Conservation (phyloP, 2,888 invertebrate genomes). For the Tetanocera ferruginea region DNA sequence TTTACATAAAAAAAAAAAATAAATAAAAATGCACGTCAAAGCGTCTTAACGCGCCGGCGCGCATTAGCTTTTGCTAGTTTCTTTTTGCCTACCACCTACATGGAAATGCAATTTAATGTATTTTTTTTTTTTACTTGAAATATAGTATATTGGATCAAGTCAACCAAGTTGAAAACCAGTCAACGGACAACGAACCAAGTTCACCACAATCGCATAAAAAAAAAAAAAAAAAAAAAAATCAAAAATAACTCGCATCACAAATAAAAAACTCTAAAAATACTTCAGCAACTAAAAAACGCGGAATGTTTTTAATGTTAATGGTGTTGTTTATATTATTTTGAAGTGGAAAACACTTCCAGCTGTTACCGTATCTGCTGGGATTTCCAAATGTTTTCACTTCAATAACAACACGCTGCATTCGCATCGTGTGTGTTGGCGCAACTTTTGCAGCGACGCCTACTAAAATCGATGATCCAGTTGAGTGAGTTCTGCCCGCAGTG, state of each 20-base stretch:
- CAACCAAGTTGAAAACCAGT: neutral
- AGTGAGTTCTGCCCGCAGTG: conserved; percentile 33
- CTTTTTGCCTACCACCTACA: conserved; percentile 38
- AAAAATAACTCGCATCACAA: conserved; percentile 1
- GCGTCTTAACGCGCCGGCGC: conserved; percentile 13
- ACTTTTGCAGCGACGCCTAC: conserved; percentile 39
- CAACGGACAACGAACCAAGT: conserved; percentile 31
- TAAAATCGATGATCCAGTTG: conserved; percentile 43
- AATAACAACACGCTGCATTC: neutral
- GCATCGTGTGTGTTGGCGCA: conserved; percentile 13
- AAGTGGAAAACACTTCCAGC: conserved; percentile 43
- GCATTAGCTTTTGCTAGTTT: neutral
- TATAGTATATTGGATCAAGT: neutral
- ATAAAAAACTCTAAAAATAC: conserved; percentile 17
- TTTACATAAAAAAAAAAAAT: too few relatives aligned
- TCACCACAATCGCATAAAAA: neutral
- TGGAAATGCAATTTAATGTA: conserved; percentile 45
- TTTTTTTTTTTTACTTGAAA: conserved; percentile 20
- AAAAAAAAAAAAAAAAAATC: neutral
- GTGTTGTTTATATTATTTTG: conserved; percentile 6
- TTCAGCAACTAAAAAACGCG: conserved; percentile 1
- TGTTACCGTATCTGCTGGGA: conserved; percentile 2
- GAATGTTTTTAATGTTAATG: neutral
- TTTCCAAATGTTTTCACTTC: conserved; percentile 3
- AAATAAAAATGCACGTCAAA: neutral